phyloP scores from a whole-genome alignment of 2,888 invertebrate species.

The Polymixis lichenea region DNA sequence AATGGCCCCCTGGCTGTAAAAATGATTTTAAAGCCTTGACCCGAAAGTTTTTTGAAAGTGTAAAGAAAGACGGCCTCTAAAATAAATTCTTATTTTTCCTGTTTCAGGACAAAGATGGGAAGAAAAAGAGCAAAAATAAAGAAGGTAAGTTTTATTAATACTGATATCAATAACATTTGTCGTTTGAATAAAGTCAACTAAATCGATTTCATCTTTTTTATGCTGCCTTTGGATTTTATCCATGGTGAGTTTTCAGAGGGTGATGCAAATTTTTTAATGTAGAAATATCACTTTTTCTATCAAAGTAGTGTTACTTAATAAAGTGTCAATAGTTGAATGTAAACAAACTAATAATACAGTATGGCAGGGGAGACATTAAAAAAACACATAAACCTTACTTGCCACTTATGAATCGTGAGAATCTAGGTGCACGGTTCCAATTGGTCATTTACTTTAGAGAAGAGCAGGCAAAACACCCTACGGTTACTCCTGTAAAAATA shows the following conservation, averaged over 20 bases:
- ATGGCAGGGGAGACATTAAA: too few species aligned
- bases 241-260: constrained; percentile 69
- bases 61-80: neutral
- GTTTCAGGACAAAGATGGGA: constrained; percentile 95
- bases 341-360: too few species aligned
- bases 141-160: constrained; percentile 93
- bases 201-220: constrained; percentile 64
- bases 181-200: constrained; percentile 45
- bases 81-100: constrained; percentile 47
- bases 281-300: neutral
- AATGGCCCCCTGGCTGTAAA: too few species aligned
- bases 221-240: constrained; percentile 70
- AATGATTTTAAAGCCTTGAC: too few species aligned
- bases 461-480: too few species aligned
- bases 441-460: too few species aligned
- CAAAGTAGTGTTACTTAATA: neutral
- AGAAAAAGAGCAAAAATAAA: constrained; percentile 97
- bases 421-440: too few species aligned
- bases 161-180: neutral
- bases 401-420: too few species aligned
- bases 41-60: too few species aligned
- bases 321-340: too few species aligned
- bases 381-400: too few species aligned
- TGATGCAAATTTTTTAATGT: constrained; percentile 18
- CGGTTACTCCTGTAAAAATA: too few species aligned